These are phyloP conservation scores for Thalpophila matura DNA, from an alignment of 2,888 invertebrate species.

Conservation along the genomic window DNA sequence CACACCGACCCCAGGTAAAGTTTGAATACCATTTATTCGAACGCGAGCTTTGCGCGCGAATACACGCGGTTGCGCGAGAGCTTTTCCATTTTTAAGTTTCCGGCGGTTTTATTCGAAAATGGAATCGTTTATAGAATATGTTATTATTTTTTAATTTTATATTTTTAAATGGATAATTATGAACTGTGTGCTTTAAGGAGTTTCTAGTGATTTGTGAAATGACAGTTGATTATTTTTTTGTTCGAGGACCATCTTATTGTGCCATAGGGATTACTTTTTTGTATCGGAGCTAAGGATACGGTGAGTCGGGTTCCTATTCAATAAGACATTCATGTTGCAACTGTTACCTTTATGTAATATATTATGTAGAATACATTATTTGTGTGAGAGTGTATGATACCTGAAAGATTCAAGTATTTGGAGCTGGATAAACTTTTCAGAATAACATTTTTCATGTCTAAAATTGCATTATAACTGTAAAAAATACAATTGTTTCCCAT, in stretches of 20 bases:
- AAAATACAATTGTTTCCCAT: too few species aligned
- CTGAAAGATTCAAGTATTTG: constrained; percentile 4
- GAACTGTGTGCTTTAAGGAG: constrained; percentile 69
- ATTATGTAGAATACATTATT: constrained; percentile 49
- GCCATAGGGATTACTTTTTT: constrained; percentile 83
- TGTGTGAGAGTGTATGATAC: constrained; percentile 8
- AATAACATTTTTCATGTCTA: neutral
- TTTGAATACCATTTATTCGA: constrained; percentile 83
- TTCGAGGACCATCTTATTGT: constrained; percentile 76
- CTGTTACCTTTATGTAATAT: constrained; percentile 57
- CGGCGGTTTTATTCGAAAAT: constrained; percentile 70
- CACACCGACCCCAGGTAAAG: constrained; percentile 84
- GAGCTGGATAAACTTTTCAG: neutral
- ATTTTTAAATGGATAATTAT: constrained; percentile 31
- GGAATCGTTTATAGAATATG: constrained; percentile 55
- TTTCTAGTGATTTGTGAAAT: constrained; percentile 70
- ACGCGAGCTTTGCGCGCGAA: constrained; percentile 88
- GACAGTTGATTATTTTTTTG: constrained; percentile 78
- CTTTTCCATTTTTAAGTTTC: constrained; percentile 52
- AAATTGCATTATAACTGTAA: neutral
- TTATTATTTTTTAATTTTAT: constrained; percentile 57
- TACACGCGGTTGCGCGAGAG: constrained; percentile 81
- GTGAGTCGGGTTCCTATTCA: constrained; percentile 79
- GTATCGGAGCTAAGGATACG: constrained; percentile 75
- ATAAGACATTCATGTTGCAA: constrained; percentile 69